Percentiles rank a stretch among this genome's conserved stretches.
Evolutionary conservation across 2,888 invertebrate species (phyloP).

Genomic region (Exephanes ischioxanthus): DNA sequence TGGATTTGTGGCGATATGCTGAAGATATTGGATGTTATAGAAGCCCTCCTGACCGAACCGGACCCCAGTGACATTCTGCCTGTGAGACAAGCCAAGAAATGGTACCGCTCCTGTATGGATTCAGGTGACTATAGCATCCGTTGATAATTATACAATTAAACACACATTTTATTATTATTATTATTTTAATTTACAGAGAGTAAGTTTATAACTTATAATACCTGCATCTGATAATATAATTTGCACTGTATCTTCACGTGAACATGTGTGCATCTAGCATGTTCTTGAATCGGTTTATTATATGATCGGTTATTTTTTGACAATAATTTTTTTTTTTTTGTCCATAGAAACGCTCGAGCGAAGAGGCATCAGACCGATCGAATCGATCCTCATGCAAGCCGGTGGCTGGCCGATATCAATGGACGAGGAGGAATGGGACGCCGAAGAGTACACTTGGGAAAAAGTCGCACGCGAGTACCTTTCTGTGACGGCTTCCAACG

Average conservation of each 20-base stretch:
- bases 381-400: conserved; percentile 70
- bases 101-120: conserved; percentile 1
- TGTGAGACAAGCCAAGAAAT: background rate
- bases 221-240: no score
- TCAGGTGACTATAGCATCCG: background rate
- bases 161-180: background rate
- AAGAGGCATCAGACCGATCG: conserved; percentile 70
- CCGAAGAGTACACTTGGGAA: conserved; percentile 72
- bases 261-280: no score
- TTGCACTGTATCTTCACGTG: no score
- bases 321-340: background rate
- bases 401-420: conserved; percentile 67
- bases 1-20: no score
- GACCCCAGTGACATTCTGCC: no score
- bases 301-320: no score
- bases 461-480: conserved; percentile 73
- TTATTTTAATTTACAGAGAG: no score
- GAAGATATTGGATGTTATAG: no score
- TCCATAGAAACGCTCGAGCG: conserved; percentile 66
- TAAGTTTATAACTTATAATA: no score
- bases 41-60: conserved; percentile 9
- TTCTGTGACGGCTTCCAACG: conserved; percentile 60
- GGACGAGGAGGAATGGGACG: conserved; percentile 74
- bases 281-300: no score
- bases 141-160: background rate